Percentiles rank a stretch among this genome's conserved stretches.
phyloP scores from a whole-genome alignment of 2,113 vertebrate genomes.

The Neodon shergylaensis region DNA sequence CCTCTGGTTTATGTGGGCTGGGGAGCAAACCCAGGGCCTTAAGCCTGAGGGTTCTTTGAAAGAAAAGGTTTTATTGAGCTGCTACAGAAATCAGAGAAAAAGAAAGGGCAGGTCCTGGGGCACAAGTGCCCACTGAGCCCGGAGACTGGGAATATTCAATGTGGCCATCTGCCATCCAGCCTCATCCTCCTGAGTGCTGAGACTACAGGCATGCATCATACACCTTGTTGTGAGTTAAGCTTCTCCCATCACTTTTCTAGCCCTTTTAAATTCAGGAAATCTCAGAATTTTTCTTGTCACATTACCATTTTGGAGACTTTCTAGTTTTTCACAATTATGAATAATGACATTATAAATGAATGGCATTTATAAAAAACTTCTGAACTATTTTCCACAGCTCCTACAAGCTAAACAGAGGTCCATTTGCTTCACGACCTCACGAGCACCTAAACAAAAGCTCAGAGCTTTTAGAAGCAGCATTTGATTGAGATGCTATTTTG shows the following conservation, averaged over 20 bases:
- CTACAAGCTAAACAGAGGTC: background rate
- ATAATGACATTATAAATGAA: constrained; percentile 20
- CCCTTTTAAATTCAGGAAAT: background rate
- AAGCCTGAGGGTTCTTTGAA: background rate
- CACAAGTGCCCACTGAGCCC: background rate
- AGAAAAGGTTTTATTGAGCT: background rate
- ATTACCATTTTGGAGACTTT: background rate
- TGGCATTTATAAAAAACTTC: background rate
- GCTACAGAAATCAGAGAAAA: background rate
- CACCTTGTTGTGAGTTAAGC: background rate
- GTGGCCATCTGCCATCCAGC: background rate
- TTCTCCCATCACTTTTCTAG: background rate
- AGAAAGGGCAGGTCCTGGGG: background rate
- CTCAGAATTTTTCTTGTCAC: background rate
- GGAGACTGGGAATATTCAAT: background rate
- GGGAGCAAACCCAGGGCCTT: background rate
- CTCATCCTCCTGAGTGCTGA: background rate
- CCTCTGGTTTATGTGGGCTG: background rate
- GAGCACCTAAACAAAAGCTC: no score
- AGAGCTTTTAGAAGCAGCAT: background rate
- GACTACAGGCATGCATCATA: background rate
- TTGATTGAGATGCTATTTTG: background rate
- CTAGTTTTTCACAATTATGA: constrained; percentile 16
- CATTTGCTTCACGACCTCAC: background rate
- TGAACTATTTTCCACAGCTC: background rate